These are phyloP conservation scores for Apteryx mantelli DNA, from an alignment of 2,113 vertebrate genomes.

Conservation along the genomic window DNA sequence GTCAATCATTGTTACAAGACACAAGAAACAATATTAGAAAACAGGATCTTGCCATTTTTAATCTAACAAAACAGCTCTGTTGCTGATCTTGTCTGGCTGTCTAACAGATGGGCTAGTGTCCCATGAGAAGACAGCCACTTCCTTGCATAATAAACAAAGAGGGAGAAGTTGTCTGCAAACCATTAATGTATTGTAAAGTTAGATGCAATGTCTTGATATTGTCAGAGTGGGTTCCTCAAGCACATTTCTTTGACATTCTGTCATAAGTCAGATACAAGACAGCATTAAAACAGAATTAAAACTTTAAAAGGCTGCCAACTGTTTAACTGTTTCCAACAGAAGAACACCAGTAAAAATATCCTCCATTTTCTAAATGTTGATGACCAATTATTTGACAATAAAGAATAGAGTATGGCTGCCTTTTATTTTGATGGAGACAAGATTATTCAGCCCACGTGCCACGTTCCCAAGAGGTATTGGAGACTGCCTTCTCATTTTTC, in stretches of 20 bases:
- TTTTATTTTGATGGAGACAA: background rate
- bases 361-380: background rate
- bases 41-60: constrained; percentile 26
- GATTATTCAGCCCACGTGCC: background rate
- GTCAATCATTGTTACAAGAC: background rate
- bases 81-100: constrained; percentile 51
- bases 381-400: background rate
- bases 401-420: background rate
- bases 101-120: constrained; percentile 60
- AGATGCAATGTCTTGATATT: constrained; percentile 56
- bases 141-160: constrained; percentile 68
- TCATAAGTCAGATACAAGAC: constrained; percentile 55
- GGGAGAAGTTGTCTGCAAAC: constrained; percentile 62
- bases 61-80: constrained; percentile 39
- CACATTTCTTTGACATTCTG: constrained; percentile 57
- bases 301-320: constrained; percentile 7
- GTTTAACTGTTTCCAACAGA: constrained; percentile 6
- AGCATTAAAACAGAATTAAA: constrained; percentile 55
- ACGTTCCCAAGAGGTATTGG: background rate
- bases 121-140: constrained; percentile 64
- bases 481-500: background rate
- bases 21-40: constrained; percentile 21
- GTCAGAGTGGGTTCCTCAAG: constrained; percentile 40
- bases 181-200: constrained; percentile 63
- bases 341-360: background rate